Conservation (phyloP, 2,797 vertebrate species). For the Uromys caudimaculatus region DNA sequence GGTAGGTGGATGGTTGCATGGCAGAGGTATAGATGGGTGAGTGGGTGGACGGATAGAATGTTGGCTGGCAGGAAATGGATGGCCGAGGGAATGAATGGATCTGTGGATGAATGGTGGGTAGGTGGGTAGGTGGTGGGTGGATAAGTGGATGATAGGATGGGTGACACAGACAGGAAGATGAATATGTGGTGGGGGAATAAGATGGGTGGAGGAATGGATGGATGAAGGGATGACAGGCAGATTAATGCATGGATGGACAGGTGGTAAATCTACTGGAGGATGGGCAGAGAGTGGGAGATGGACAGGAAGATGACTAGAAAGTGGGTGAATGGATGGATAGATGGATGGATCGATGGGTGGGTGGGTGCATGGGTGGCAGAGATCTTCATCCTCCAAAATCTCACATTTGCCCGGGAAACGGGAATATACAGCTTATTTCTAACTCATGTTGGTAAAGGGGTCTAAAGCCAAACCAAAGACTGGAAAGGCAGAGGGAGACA, state of each 20-base stretch:
- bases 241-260: background rate
- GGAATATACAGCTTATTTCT: background rate
- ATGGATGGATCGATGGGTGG: background rate
- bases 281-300: background rate
- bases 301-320: too few species aligned
- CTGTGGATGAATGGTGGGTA: background rate
- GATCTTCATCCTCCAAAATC: background rate
- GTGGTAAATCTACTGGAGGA: background rate
- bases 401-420: background rate
- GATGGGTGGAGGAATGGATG: background rate
- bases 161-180: background rate
- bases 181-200: too few species aligned
- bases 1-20: too few species aligned
- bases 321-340: background rate
- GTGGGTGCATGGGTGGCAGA: background rate
- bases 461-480: background rate
- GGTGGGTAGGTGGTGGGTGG: background rate
- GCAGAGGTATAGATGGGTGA: background rate
- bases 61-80: too few species aligned
- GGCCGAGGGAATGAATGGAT: too few species aligned
- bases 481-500: background rate
- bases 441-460: background rate
- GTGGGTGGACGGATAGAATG: too few species aligned
- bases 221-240: background rate
- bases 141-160: background rate